Evolutionary conservation across 1,140 invertebrate species (phyloP), one percentile per base, ranked within the genome.

Genomic region (Nasonia vitripennis): DNA sequence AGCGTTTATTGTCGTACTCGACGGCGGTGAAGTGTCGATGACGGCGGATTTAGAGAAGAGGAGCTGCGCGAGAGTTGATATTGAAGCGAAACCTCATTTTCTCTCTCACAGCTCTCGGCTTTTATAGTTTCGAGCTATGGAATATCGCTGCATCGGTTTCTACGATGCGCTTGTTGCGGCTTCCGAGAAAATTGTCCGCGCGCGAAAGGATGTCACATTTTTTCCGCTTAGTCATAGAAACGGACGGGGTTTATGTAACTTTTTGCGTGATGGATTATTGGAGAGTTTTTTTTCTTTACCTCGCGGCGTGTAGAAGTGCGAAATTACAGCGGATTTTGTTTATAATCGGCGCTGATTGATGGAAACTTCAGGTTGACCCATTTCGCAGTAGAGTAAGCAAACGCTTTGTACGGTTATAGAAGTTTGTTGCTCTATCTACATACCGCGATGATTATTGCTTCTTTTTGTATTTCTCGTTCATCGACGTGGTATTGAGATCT

Each of bases 201-300:
- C 78, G 37, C 14, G 55, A 79, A 68, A 79, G 20, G 51, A 41
- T 23, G 34, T 70, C 78, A 12, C 41, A 70, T 68, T n/a, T 62
- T 41, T 68, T 10, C 17, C n/a, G 31, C 62, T 70, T 80, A 68
- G 62, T 80, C 20, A 62, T 62, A 17, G 55, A n/a, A 55, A 55
- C 51, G 6, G 12, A 0, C 9, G 23, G 67, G 2, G 67, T 80
- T 80, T 70, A 70, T 80, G 34, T 62, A 62, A 62, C 55, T 62
- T 62, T 62, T 62, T 62, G 55, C 55, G 17, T 62, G 14, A 62
- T n/a, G 6, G 20, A n/a, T 62, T 62, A n/a, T 62, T n/a, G 55
- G 1, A n/a, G 55, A n/a, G 34, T 67, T 67, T 37, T n/a, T 79
- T 20, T 0, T 62, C 7, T 6, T 62, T n/a, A 62, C 48, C 11